Conservation (phyloP, 2,113 vertebrate genomes). For the Lanius ludovicianus region DNA sequence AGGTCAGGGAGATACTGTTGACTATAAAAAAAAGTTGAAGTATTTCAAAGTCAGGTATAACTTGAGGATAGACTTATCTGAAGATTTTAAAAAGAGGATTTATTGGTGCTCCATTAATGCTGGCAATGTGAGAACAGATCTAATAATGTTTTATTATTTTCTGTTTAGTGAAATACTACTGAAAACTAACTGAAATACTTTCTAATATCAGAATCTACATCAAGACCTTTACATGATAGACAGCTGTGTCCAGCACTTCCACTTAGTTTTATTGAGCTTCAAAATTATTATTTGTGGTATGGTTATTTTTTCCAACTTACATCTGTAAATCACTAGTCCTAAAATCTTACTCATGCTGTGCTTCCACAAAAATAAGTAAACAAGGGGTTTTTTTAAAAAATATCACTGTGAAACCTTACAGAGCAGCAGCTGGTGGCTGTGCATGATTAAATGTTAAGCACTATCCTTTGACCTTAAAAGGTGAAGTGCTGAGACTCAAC, state of each 20-base stretch:
- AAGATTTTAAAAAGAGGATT: not conserved
- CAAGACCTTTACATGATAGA: not conserved
- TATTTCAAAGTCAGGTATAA: not conserved
- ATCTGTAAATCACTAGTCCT: not conserved
- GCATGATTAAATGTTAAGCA: not conserved
- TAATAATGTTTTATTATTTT: not conserved
- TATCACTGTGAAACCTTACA: not conserved
- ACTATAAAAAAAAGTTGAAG: not conserved
- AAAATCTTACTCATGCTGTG: not conserved
- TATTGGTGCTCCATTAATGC: not conserved
- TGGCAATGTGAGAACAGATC: not conserved
- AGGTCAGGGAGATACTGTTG: not conserved
- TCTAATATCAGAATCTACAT: not conserved
- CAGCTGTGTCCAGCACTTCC: not conserved
- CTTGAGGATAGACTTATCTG: not conserved
- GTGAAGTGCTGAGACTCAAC: not conserved
- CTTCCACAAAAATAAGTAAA: not conserved
- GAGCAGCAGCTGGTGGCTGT: not conserved
- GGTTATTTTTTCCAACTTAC: accelerated
- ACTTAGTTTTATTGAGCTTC: not conserved
- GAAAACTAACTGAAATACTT: not conserved
- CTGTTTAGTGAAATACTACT: not conserved
- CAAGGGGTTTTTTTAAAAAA: not conserved
- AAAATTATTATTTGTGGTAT: not conserved
- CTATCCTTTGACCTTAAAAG: not conserved